Evolutionary conservation across 2,888 invertebrate genomes (phyloP).

Genomic region (Clusia tigrina): DNA sequence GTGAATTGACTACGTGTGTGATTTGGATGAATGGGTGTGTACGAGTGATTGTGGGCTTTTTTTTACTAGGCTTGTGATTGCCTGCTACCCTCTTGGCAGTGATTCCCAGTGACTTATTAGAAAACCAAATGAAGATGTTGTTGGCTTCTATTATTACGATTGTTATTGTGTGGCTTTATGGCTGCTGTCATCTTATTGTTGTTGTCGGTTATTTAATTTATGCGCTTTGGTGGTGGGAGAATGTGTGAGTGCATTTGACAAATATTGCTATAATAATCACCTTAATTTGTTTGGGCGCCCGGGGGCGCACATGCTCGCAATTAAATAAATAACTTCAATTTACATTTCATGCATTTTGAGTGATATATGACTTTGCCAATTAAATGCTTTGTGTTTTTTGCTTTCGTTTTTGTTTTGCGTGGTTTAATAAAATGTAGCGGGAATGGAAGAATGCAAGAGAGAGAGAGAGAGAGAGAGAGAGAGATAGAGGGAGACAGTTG

Average conservation of each 20-base stretch:
- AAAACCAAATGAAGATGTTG: conserved; percentile 21
- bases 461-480: too few species aligned
- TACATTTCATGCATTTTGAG: conserved; percentile 8
- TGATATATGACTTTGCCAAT: conserved; percentile 14
- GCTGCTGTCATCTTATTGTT: neutral
- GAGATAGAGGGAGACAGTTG: too few species aligned
- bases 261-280: conserved; percentile 25
- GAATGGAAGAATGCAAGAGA: too few species aligned
- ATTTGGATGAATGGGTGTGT: neutral
- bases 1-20: neutral
- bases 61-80: neutral
- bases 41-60: neutral
- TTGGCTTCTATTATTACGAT: neutral
- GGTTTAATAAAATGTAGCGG: too few species aligned
- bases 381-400: neutral
- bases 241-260: conserved; percentile 23
- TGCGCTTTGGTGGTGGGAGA: neutral
- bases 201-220: neutral
- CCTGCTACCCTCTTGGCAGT: neutral
- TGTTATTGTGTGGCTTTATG: neutral
- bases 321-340: conserved; percentile 23
- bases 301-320: conserved; percentile 21
- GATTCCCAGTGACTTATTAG: conserved; percentile 24
- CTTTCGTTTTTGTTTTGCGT: neutral
- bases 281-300: conserved; percentile 10